Conservation (phyloP, 2,797 vertebrate species). For the Toxotes lorentzi region DNA sequence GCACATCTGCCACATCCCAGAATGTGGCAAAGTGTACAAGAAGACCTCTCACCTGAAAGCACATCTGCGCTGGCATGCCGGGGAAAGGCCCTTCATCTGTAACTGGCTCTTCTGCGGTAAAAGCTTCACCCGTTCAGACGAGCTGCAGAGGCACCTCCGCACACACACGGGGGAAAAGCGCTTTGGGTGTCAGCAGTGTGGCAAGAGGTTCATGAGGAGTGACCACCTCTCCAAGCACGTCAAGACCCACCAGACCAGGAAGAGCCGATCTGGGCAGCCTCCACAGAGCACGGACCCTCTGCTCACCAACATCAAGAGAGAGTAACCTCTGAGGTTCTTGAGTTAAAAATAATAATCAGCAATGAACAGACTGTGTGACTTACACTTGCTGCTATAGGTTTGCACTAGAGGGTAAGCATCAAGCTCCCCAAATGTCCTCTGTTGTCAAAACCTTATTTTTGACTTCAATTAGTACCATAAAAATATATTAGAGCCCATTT, state of each 20-base stretch:
- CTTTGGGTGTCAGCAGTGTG: constrained; percentile 91
- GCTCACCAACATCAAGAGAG: constrained; percentile 87
- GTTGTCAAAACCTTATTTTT: constrained; percentile 51
- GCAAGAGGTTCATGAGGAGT: constrained; percentile 92
- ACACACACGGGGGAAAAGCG: constrained; percentile 93
- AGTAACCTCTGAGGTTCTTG: constrained; percentile 67
- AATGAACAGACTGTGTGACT: constrained; percentile 61
- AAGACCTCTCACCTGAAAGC: constrained; percentile 91
- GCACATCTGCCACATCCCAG: constrained; percentile 90
- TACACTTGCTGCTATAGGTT: constrained; percentile 71
- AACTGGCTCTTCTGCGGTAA: constrained; percentile 91
- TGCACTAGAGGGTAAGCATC: constrained; percentile 73
- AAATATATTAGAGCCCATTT: constrained; percentile 50
- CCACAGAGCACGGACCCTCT: constrained; percentile 76
- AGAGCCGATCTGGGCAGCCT: constrained; percentile 80
- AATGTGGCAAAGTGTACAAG: constrained; percentile 92
- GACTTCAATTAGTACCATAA: constrained; percentile 51
- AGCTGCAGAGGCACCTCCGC: constrained; percentile 91
- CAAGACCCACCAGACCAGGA: constrained; percentile 91
- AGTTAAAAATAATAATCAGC: constrained; percentile 20
- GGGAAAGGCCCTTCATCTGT: constrained; percentile 90
- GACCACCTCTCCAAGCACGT: constrained; percentile 92
- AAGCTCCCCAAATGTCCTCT: constrained; percentile 42
- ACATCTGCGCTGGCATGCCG: constrained; percentile 91
- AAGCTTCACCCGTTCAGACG: constrained; percentile 91